A percentile compares a stretch with the other conserved stretches of the same genome.
These are phyloP conservation scores for Andrena bucephala DNA, from an alignment of 2,888 invertebrate genomes.

Conservation along the genomic window DNA sequence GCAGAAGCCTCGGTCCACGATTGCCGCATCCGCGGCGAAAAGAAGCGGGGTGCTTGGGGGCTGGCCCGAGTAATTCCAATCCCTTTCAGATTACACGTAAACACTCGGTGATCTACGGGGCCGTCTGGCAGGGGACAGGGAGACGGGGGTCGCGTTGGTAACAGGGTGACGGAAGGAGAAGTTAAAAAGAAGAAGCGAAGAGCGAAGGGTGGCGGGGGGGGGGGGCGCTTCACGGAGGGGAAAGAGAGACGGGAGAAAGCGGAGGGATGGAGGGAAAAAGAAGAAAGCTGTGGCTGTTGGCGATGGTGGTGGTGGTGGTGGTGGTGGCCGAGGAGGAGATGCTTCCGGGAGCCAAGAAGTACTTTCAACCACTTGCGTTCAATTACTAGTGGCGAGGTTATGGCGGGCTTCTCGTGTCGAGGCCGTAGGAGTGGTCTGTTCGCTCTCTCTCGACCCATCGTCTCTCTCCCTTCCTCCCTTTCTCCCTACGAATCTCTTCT, in stretches of 20 bases:
- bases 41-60: not conserved
- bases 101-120: slow-evolving; percentile 20
- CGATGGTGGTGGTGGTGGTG: slow-evolving; percentile 56
- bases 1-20: not conserved
- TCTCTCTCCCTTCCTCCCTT: slow-evolving; percentile 23
- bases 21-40: not conserved
- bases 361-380: slow-evolving; percentile 82
- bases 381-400: slow-evolving; percentile 81
- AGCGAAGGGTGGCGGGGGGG: slow-evolving; percentile 5
- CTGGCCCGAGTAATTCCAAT: slow-evolving; percentile 7
- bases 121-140: not conserved
- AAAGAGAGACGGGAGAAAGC: not conserved
- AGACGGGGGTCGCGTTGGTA: slow-evolving; percentile 16
- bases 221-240: slow-evolving; percentile 16
- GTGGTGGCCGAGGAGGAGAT: slow-evolving; percentile 68
- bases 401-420: slow-evolving; percentile 77
- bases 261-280: slow-evolving; percentile 30
- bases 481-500: slow-evolving; percentile 30
- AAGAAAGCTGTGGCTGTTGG: slow-evolving; percentile 52
- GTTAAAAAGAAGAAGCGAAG: slow-evolving; percentile 26
- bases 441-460: slow-evolving; percentile 51
- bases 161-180: slow-evolving; percentile 38
- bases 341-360: slow-evolving; percentile 77
- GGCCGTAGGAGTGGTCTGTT: slow-evolving; percentile 77
- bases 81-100: slow-evolving; percentile 36